phyloP scores from a whole-genome alignment of 1,140 invertebrate genomes.

The Hormaphis cornu region DNA sequence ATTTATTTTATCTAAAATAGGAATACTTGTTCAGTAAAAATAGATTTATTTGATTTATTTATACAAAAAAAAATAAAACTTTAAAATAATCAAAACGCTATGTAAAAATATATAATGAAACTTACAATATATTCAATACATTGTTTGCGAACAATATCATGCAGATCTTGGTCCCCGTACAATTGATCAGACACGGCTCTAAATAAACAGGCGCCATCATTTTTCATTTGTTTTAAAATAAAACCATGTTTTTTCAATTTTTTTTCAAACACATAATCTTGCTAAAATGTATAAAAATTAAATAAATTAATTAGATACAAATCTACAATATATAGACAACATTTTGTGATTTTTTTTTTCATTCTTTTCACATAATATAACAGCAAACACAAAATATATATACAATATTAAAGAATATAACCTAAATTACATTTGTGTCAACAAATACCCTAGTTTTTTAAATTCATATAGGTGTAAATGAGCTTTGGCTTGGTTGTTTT shows the following conservation, averaged over 20 bases:
- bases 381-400: not conserved
- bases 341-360: not conserved
- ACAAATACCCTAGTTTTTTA: no score
- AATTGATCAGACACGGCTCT: constrained; percentile 86
- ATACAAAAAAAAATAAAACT: not conserved
- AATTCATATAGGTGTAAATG: no score
- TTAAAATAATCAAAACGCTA: not conserved
- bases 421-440: no score
- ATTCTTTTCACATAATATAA: not conserved
- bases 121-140: constrained; percentile 91
- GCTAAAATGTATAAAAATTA: constrained; percentile 41
- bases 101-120: constrained; percentile 19
- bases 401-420: no score
- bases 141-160: constrained; percentile 68
- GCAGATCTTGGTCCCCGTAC: constrained; percentile 90
- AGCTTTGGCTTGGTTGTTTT: no score
- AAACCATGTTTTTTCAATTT: constrained; percentile 65
- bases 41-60: no score
- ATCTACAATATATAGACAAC: not conserved
- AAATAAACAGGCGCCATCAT: constrained; percentile 90
- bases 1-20: not conserved
- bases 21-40: no score
- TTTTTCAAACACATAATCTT: constrained; percentile 61
- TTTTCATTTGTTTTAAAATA: constrained; percentile 76
- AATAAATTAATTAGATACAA: not conserved